phyloP scores from a whole-genome alignment of 2,888 invertebrate species.

The Andrena bicolor region DNA sequence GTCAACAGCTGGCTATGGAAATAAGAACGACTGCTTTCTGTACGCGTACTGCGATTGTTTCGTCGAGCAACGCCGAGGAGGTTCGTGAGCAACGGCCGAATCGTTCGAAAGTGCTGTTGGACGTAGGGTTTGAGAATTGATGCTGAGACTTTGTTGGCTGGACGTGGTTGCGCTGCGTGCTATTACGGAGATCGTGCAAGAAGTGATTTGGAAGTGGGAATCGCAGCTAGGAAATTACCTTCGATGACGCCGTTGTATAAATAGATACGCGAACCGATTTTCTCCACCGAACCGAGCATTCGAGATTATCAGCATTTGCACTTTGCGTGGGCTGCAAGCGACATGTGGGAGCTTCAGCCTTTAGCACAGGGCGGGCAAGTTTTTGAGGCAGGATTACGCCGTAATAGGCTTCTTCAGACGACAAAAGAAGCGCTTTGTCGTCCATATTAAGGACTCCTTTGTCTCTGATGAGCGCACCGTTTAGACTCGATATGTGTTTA shows the following conservation, averaged over 20 bases:
- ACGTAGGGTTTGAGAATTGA: background rate
- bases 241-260: background rate
- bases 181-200: background rate
- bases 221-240: background rate
- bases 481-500: background rate
- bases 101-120: background rate
- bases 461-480: constrained; percentile 10
- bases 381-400: constrained; percentile 36
- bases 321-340: constrained; percentile 18
- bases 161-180: too few relatives aligned
- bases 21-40: constrained; percentile 11
- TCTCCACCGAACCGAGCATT: background rate
- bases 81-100: background rate
- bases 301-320: background rate
- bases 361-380: constrained; percentile 32
- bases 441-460: constrained; percentile 29
- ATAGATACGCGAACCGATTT: background rate
- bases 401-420: constrained; percentile 3
- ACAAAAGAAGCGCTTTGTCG: constrained; percentile 26
- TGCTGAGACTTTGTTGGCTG: too few relatives aligned
- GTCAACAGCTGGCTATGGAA: background rate
- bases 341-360: constrained; percentile 9
- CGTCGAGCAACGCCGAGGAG: background rate
- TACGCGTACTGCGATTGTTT: background rate
- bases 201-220: background rate